phyloP scores from a whole-genome alignment of 2,113 vertebrate genomes.

The Zosterops pallidus region DNA sequence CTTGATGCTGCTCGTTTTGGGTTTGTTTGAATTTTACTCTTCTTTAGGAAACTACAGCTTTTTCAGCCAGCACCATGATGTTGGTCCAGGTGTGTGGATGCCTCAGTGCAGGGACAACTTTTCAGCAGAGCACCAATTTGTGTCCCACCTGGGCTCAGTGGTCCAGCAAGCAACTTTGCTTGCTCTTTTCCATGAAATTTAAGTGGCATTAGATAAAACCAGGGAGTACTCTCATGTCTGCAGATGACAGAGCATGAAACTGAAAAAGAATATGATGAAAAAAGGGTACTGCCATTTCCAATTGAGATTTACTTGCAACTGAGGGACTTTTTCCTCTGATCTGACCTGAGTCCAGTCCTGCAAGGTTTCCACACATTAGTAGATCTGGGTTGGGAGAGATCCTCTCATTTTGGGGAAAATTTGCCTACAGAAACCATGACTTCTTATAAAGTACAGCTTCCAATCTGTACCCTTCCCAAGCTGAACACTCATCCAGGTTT shows the following conservation, averaged over 20 bases:
- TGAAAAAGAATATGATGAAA: not conserved
- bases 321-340: not conserved
- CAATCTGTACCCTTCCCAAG: not conserved
- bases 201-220: not conserved
- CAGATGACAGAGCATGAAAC: not conserved
- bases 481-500: not conserved
- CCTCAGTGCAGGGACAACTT: not conserved
- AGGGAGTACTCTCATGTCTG: not conserved
- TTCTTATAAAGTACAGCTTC: not conserved
- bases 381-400: not conserved
- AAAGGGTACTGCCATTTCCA: not conserved
- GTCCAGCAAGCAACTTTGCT: not conserved
- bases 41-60: not conserved
- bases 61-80: not conserved
- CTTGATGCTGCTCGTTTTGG: not conserved
- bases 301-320: not conserved
- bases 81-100: not conserved
- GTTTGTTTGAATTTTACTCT: not conserved
- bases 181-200: not conserved
- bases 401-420: not conserved
- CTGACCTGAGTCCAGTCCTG: not conserved
- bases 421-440: not conserved
- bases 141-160: rapidly evolving
- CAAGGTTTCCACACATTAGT: not conserved
- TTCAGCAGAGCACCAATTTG: not conserved